Base-by-base conservation (phyloP, 1,140 invertebrate genomes). In the Macrotrachela quadricornifera region DNA sequence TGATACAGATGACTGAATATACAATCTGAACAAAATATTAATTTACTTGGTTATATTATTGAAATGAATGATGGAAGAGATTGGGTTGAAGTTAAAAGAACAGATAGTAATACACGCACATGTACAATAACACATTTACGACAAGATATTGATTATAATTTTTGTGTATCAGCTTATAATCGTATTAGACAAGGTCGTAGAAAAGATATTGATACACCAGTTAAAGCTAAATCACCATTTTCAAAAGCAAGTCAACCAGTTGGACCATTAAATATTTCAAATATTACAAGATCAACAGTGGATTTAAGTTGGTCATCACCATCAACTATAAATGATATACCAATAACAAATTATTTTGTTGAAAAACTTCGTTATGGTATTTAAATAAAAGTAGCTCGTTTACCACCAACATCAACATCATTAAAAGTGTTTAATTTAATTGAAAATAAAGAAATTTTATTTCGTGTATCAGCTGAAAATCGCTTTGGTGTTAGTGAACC, bases 261-360 rank as follows among this genome's bases (percentile, higher is more conserved):
- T 59, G 90, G 88, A 38, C 90, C 90, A 0, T 74, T 96, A 0
- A 82, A 88, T 69, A 84, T 95, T 38, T 74, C 79, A 4, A 86
- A 95, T 65, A 80, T 96, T 15, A 88, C 82, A 14, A 83, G 85
- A 64, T 87, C 95, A 66, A 85, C 86, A 15, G 87, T 83, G 64
- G 92, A 92, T 62, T 72, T 97, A 1, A 79, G 80, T 1, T 97
- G 92, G 91, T 83, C 80, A 68, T 79, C 85, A 59, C 87, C 90
- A 38, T 64, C 90, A 63, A 90, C 97, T 60, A 87, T 94, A 64
- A 88, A 96, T 70, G 91, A 91, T 44, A 85, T 83, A 51, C 84
- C 87, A 11, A 80, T 99, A 58, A 90, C 85, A 16, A 96, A 96
- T 67, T 97, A 97, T 66, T 78, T 95, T 49, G 81, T 97, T 6